Base-by-base conservation (phyloP, 2,888 invertebrate species). In the Drymonia ruficornis region DNA sequence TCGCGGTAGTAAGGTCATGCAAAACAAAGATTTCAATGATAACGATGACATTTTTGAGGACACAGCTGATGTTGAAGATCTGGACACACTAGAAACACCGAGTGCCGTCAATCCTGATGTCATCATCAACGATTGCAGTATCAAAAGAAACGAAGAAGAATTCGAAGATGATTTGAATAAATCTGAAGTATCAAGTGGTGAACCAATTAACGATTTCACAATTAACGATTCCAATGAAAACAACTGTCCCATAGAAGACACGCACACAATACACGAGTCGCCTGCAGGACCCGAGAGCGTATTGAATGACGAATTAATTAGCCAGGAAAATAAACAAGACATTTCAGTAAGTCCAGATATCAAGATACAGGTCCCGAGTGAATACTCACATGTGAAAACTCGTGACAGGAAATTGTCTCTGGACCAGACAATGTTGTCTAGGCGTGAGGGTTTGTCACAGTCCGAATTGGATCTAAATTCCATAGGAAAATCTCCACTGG, bases 391-490 rank as follows among this genome's bases (percentile, higher is more conserved):
- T 42, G 55, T 72, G 40, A 75, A 65, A 53, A 40, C 55, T 52
- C 67, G 86, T 38, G 85, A 85, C 31, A 81, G 91, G 56, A 92
- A 91, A 70, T 67, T 89, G 38, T 92, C 91, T 3, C 65, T 91
- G 3, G 91, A 92, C 59, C 87, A 89, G 42, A 86, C 87, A 1
- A 81, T 89, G 67, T 59, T 90, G 52, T 74, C 78, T 13, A 76
- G 86, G 56, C 77, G 85, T 11, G 81, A 83, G 53, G 81, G 86
- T 13, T 71, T 91, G 40, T 89, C 91, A 9, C 90, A 89, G 56
- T 91, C 91, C 12, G 91, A 91, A 74, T 62, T 89, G 51, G 89
- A 92, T 72, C 76, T 92, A 43, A 78, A 90, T 76, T 83, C 83
- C 8, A 84, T 91, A 56, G 91, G 91, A 7, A 91, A 90, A 69